Evolutionary conservation across 2,797 vertebrate genomes (phyloP).

Genomic region (Sternotherus odoratus): DNA sequence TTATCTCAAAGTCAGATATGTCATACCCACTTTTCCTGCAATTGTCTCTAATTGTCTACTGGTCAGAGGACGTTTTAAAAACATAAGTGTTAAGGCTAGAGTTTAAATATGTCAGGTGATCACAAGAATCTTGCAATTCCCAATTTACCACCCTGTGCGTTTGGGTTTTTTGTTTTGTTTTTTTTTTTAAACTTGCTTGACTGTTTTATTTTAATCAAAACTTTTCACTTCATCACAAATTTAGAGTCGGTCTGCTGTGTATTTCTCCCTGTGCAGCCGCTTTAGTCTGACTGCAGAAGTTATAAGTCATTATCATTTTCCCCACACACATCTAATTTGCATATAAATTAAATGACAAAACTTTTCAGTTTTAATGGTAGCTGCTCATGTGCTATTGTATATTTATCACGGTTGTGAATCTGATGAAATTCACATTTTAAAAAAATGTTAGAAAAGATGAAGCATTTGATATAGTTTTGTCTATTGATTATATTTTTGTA

Average conservation of each 20-base stretch:
- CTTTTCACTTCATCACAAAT: background rate
- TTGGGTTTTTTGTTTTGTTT: background rate
- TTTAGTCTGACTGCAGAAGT: background rate
- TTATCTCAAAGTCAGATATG: accelerated
- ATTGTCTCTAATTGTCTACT: accelerated
- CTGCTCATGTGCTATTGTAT: background rate
- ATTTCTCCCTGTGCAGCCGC: background rate
- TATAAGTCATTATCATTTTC: background rate
- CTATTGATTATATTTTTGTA: background rate
- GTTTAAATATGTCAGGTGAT: background rate
- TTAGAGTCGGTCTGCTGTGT: background rate
- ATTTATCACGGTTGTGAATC: background rate
- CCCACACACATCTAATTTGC: background rate
- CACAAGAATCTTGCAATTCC: background rate
- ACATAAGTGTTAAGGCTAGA: background rate
- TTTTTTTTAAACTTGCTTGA: background rate
- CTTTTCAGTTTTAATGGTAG: background rate
- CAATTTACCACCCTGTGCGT: background rate
- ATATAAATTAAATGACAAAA: background rate
- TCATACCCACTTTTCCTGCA: background rate
- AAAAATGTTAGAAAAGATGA: background rate
- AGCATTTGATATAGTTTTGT: background rate
- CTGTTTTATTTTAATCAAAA: background rate
- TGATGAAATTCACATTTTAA: background rate
- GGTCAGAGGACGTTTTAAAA: background rate